A percentile compares a stretch with the other conserved stretches of the same genome.
phyloP scores from a whole-genome alignment of 2,797 vertebrate species.

The Karalla daura region DNA sequence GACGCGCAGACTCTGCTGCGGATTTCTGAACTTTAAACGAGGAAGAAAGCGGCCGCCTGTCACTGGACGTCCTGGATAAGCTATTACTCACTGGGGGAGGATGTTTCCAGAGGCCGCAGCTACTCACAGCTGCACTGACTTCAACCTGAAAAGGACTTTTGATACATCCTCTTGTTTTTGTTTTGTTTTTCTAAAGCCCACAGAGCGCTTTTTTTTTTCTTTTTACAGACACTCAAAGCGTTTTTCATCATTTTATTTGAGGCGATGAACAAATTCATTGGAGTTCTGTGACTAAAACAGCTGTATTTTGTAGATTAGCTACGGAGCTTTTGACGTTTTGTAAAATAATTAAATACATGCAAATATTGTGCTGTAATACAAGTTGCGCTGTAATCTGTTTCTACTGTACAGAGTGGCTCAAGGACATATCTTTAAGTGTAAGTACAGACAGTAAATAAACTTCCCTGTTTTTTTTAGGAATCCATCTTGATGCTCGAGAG shows the following conservation, averaged over 20 bases:
- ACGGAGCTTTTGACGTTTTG: conserved; percentile 65
- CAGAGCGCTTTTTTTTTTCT: conserved; percentile 73
- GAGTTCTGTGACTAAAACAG: conserved; percentile 72
- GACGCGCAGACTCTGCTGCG: background rate
- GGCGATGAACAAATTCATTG: conserved; percentile 50
- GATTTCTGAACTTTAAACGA: conserved; percentile 27
- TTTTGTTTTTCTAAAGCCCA: conserved; percentile 57
- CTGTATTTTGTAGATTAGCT: conserved; percentile 83
- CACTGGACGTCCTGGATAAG: conserved; percentile 52
- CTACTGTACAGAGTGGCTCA: conserved; percentile 73
- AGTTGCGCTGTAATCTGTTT: conserved; percentile 68
- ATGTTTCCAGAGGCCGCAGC: conserved; percentile 32
- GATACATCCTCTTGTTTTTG: conserved; percentile 47
- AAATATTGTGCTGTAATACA: conserved; percentile 66
- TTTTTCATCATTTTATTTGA: conserved; percentile 56
- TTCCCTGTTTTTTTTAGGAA: conserved; percentile 39
- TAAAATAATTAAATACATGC: conserved; percentile 69
- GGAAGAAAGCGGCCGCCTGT: conserved; percentile 21
- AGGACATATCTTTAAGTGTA: conserved; percentile 71
- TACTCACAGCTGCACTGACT: conserved; percentile 19
- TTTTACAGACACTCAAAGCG: conserved; percentile 65
- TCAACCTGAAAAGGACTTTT: conserved; percentile 60
- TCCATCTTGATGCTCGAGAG: conserved; percentile 21
- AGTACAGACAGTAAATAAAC: conserved; percentile 63
- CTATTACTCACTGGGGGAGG: conserved; percentile 60